These are phyloP conservation scores for Pelodiscus sinensis DNA, from an alignment of 2,113 vertebrate genomes.

Conservation along the genomic window DNA sequence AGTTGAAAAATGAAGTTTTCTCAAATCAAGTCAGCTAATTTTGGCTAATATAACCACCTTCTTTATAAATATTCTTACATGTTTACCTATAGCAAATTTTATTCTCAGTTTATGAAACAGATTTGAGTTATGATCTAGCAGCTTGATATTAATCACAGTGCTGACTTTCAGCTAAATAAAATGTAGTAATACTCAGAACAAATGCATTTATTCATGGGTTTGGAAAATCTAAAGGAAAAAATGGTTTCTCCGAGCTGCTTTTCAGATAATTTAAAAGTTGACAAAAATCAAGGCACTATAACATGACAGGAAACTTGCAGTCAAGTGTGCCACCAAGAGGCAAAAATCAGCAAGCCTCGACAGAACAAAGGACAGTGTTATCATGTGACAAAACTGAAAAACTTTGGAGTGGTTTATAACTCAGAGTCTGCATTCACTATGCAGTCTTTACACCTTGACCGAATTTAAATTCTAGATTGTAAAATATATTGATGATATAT, in stretches of 20 bases:
- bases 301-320: neutral
- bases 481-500: neutral
- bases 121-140: neutral
- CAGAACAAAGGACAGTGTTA: constrained; percentile 40
- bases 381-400: neutral
- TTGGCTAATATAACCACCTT: neutral
- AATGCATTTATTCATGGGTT: neutral
- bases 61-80: neutral
- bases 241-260: neutral
- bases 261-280: neutral
- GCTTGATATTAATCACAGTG: accelerated
- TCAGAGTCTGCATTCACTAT: neutral
- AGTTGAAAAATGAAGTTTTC: neutral
- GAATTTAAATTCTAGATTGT: neutral
- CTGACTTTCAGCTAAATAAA: neutral
- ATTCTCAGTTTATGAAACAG: too few relatives aligned
- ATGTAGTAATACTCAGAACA: neutral
- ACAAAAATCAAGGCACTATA: neutral
- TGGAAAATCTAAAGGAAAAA: neutral
- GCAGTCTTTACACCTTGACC: accelerated
- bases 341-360: neutral
- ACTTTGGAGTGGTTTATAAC: neutral
- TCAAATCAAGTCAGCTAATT: neutral
- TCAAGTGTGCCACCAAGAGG: constrained; percentile 79
- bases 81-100: neutral